Conservation (phyloP, 2,797 vertebrate genomes). For the Malurus splendens region DNA sequence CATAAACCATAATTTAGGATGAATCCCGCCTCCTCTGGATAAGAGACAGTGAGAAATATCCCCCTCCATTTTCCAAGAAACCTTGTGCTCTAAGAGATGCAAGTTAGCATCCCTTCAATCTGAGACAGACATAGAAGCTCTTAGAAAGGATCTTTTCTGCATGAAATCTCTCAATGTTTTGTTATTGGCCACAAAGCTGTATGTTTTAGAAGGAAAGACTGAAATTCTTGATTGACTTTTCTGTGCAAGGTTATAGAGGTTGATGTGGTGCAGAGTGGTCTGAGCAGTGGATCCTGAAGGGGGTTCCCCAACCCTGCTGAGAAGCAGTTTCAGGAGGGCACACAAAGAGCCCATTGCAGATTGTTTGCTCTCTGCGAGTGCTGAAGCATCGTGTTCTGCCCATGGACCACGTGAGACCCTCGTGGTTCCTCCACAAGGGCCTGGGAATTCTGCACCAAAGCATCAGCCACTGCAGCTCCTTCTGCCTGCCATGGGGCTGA, state of each 20-base stretch:
- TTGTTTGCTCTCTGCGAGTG: neutral
- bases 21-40: neutral
- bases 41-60: neutral
- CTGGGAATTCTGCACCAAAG: neutral
- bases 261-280: neutral
- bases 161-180: neutral
- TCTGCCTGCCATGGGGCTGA: neutral
- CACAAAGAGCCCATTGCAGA: accelerated
- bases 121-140: neutral
- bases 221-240: neutral
- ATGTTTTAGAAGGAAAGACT: neutral
- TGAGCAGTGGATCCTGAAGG: neutral
- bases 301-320: neutral
- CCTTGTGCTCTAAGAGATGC: neutral
- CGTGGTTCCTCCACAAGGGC: neutral
- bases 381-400: neutral
- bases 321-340: neutral
- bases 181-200: neutral
- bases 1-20: neutral
- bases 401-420: neutral
- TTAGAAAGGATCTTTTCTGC: neutral
- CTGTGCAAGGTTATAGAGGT: neutral
- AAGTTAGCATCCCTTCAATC: neutral
- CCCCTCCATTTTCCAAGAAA: neutral
- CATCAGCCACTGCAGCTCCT: neutral